These are phyloP conservation scores for Eleginops maclovinus DNA, from an alignment of 2,113 vertebrate genomes.

Conservation along the genomic window DNA sequence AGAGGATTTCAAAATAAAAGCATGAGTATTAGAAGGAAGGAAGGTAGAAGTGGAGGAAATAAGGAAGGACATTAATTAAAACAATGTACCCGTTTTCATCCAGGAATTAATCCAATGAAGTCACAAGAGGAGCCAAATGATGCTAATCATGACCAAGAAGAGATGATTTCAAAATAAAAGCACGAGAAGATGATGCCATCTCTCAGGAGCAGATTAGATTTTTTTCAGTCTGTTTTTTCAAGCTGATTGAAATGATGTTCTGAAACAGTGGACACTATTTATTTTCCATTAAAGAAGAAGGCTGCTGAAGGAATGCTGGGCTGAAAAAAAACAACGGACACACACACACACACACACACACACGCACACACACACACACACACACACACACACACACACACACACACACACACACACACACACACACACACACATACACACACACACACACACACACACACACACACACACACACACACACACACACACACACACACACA, in stretches of 20 bases:
- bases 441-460: conserved; percentile 24
- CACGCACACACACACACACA: conserved; percentile 1
- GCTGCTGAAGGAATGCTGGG: conserved; percentile 25
- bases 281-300: conserved; percentile 41
- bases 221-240: background rate
- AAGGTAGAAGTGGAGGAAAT: too few species aligned
- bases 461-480: conserved; percentile 18
- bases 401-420: conserved; percentile 13
- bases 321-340: too few species aligned
- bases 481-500: conserved; percentile 14
- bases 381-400: conserved; percentile 18
- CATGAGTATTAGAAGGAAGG: too few species aligned
- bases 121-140: too few species aligned
- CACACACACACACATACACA: conserved; percentile 1
- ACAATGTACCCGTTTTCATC: too few species aligned
- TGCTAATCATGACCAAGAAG: too few species aligned
- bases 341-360: conserved; percentile 24
- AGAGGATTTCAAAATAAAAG: too few species aligned
- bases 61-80: too few species aligned
- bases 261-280: conserved; percentile 39
- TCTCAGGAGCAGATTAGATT: too few species aligned
- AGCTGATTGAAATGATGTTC: conserved; percentile 20
- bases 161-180: too few species aligned
- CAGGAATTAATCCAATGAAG: too few species aligned
- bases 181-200: too few species aligned